A percentile compares a stretch with the other conserved stretches of the same genome.
Conservation (phyloP, 1,140 invertebrate genomes). For the Metopolophium dirhodum region DNA sequence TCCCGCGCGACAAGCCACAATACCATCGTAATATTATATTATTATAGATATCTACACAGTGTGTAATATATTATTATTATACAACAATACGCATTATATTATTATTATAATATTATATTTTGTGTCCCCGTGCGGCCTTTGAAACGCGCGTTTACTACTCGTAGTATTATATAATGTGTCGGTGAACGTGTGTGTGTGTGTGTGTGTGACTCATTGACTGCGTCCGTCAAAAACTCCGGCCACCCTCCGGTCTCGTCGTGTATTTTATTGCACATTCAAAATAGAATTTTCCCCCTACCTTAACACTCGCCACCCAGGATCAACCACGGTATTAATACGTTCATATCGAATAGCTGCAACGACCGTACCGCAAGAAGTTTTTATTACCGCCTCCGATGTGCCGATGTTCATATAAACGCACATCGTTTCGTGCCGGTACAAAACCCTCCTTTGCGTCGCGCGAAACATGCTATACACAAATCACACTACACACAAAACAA, state of each 20-base stretch:
- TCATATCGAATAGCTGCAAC: not conserved
- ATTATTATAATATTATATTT: not conserved
- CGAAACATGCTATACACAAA: not conserved
- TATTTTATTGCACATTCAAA: constrained; percentile 18
- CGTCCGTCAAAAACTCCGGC: constrained; percentile 20
- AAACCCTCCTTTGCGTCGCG: not conserved
- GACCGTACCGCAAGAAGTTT: constrained; percentile 33
- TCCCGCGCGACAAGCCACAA: not conserved
- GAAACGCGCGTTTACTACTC: not conserved
- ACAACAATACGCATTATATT: not conserved
- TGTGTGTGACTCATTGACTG: constrained; percentile 31
- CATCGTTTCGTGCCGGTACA: not conserved
- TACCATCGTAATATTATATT: not conserved
- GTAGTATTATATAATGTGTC: not conserved
- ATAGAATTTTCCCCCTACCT: not conserved
- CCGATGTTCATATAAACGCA: not conserved
- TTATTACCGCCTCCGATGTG: constrained; percentile 1
- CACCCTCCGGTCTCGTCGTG: not conserved
- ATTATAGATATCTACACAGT: not conserved
- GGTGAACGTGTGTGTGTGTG: not conserved
- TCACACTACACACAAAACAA: not conserved
- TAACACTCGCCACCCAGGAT: not conserved
- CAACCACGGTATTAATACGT: not conserved
- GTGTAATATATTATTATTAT: not conserved
- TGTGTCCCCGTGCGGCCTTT: not conserved